Conservation (phyloP, 2,113 vertebrate genomes). For the Callipepla californica region DNA sequence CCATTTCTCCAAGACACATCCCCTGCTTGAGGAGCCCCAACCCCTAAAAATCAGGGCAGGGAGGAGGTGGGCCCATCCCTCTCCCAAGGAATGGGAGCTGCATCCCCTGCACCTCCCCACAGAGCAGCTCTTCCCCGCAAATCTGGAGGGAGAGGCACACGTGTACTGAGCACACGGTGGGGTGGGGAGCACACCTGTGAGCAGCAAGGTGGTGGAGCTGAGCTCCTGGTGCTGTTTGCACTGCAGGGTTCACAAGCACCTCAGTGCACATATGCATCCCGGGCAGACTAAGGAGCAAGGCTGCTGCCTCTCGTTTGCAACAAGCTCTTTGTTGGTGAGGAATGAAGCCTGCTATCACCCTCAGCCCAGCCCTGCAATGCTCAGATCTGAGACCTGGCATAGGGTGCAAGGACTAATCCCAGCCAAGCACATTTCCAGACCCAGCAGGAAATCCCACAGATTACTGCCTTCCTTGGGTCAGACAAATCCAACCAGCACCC, state of each 20-base stretch:
- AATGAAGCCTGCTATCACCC: background rate
- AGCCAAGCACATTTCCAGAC: background rate
- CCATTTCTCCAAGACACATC: background rate
- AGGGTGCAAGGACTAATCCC: background rate
- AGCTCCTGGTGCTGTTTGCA: background rate
- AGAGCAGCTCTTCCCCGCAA: background rate
- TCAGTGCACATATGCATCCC: background rate
- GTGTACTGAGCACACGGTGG: background rate
- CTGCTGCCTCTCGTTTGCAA: background rate
- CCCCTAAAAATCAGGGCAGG: background rate
- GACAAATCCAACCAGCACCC: background rate
- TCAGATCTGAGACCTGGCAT: fast-evolving
- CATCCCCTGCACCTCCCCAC: background rate
- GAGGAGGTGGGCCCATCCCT: background rate
- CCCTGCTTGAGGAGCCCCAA: background rate
- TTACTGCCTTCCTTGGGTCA: background rate
- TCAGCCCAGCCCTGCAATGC: background rate
- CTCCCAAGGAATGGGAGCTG: background rate
- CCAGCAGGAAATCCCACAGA: background rate
- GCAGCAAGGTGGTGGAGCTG: fast-evolving
- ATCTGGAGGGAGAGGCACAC: constrained; percentile 8
- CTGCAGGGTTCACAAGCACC: background rate
- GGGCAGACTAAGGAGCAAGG: background rate
- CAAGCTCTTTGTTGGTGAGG: fast-evolving
- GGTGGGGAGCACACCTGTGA: fast-evolving